These are phyloP conservation scores for Parnassius smintheus DNA, from an alignment of 2,888 invertebrate genomes.

Conservation along the genomic window DNA sequence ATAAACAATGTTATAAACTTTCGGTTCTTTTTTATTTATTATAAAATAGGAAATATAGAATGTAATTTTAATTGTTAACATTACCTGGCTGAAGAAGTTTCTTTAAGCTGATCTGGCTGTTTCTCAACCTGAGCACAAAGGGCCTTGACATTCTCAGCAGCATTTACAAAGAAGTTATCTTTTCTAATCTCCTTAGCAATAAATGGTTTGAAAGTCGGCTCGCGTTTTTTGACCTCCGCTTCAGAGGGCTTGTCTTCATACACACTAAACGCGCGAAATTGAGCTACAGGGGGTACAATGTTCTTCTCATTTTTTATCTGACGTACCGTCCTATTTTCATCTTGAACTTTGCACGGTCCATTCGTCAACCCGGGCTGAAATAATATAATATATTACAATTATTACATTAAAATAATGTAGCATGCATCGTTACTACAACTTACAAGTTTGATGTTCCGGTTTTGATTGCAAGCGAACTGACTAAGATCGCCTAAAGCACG, in stretches of 20 bases:
- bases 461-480: slow-evolving; percentile 79
- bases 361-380: slow-evolving; percentile 69
- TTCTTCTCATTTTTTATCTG: slow-evolving; percentile 76
- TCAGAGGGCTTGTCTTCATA: slow-evolving; percentile 84
- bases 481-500: slow-evolving; percentile 84
- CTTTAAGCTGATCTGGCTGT: slow-evolving; percentile 58
- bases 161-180: slow-evolving; percentile 58
- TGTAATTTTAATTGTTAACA: slow-evolving; percentile 23
- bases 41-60: no score
- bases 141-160: slow-evolving; percentile 60
- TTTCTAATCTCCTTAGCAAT: slow-evolving; percentile 62
- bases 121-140: slow-evolving; percentile 62
- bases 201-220: slow-evolving; percentile 70
- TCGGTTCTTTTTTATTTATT: no score
- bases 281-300: slow-evolving; percentile 83
- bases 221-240: slow-evolving; percentile 65
- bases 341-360: slow-evolving; percentile 72
- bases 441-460: slow-evolving; percentile 78
- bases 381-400: slow-evolving; percentile 25
- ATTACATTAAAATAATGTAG: slow-evolving; percentile 14
- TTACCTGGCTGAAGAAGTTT: slow-evolving; percentile 52
- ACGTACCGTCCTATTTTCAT: slow-evolving; percentile 70
- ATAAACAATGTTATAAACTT: no score
- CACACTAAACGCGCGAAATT: slow-evolving; percentile 88
- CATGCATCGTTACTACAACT: slow-evolving; percentile 44